Percentiles rank a stretch among this genome's conserved stretches.
phyloP scores from a whole-genome alignment of 2,888 invertebrate genomes.

The Brassicogethes aeneus region DNA sequence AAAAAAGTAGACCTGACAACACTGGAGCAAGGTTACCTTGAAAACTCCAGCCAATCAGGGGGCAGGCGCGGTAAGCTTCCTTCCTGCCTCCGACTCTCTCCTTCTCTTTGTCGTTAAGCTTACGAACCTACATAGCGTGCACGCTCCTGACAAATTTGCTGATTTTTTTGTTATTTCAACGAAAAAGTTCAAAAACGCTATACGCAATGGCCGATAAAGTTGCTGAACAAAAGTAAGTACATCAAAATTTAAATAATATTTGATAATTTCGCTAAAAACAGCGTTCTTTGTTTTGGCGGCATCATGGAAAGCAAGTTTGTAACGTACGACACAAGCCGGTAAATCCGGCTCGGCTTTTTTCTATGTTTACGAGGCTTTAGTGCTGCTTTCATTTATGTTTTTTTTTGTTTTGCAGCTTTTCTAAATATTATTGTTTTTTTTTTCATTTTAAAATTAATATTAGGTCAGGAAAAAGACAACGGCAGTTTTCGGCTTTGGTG shows the following conservation, averaged over 20 bases:
- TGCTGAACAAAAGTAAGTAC: conserved; percentile 57
- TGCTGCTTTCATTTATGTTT: not conserved
- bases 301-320: too few species aligned
- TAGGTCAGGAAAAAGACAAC: too few species aligned
- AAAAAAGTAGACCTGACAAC: too few species aligned
- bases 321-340: conserved; percentile 33
- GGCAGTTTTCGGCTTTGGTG: too few species aligned
- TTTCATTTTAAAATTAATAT: too few species aligned
- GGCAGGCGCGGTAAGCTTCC: conserved; percentile 16
- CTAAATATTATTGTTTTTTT: too few species aligned
- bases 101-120: conserved; percentile 19
- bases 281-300: conserved; percentile 36
- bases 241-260: too few species aligned
- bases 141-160: conserved; percentile 24
- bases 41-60: conserved; percentile 20
- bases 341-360: conserved; percentile 10
- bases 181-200: conserved; percentile 19
- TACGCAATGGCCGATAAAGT: conserved; percentile 55
- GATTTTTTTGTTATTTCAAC: conserved; percentile 15
- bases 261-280: conserved; percentile 13
- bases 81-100: conserved; percentile 17
- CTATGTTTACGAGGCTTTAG: conserved; percentile 4
- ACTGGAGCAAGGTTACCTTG: conserved; percentile 25
- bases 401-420: not conserved
- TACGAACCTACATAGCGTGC: conserved; percentile 18